Evolutionary conservation across 2,888 invertebrate genomes (phyloP).

Genomic region (Nemotelus nigrinus): DNA sequence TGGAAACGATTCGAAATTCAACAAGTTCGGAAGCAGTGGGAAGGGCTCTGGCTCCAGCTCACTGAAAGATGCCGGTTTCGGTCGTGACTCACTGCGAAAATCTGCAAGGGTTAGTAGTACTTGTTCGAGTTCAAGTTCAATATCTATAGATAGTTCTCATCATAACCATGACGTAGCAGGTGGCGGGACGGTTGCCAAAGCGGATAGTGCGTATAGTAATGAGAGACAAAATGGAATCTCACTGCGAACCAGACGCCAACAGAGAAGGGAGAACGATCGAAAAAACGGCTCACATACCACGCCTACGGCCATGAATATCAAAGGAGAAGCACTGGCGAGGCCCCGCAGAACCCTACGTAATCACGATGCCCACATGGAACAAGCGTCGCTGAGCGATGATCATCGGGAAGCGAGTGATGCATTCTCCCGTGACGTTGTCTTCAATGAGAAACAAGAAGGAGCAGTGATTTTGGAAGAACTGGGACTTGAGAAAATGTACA

Average conservation of each 20-base stretch:
- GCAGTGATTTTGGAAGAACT: slow-evolving; percentile 51
- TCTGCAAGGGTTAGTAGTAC: slow-evolving; percentile 64
- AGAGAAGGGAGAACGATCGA: slow-evolving; percentile 42
- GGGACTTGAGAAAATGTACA: not conserved
- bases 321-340: slow-evolving; percentile 17
- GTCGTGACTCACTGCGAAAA: slow-evolving; percentile 58
- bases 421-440: slow-evolving; percentile 62
- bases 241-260: slow-evolving; percentile 46
- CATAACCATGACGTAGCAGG: slow-evolving; percentile 2
- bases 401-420: slow-evolving; percentile 61
- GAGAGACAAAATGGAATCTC: slow-evolving; percentile 39
- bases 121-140: slow-evolving; percentile 62
- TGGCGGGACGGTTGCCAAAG: not conserved
- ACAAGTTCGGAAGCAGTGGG: slow-evolving; percentile 25
- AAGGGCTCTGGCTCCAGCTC: not conserved
- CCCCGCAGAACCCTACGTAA: slow-evolving; percentile 30
- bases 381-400: slow-evolving; percentile 37
- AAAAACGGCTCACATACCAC: slow-evolving; percentile 15
- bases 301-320: not conserved
- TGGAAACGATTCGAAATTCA: slow-evolving; percentile 50
- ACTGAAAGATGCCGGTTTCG: slow-evolving; percentile 18
- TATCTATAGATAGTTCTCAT: slow-evolving; percentile 58
- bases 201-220: slow-evolving; percentile 11
- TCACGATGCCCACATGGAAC: slow-evolving; percentile 38
- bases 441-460: slow-evolving; percentile 65